Evolutionary conservation across 2,888 invertebrate genomes (phyloP).

Genomic region (Athetis lepigone): DNA sequence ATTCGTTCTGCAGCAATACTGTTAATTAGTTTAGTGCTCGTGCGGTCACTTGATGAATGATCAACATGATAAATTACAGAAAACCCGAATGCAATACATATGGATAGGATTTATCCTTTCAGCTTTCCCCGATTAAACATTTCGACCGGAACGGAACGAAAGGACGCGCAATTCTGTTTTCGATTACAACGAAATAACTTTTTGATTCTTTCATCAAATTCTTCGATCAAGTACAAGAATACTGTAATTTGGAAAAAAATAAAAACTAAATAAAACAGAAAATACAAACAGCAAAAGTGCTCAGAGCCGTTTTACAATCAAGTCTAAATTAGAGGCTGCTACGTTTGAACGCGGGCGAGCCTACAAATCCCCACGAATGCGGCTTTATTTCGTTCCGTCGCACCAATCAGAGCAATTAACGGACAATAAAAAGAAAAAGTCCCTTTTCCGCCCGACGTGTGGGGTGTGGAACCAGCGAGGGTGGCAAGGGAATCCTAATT

Average conservation of each 20-base stretch:
- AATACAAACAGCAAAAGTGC: constrained; percentile 55
- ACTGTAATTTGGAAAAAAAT: constrained; percentile 54
- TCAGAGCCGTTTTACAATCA: constrained; percentile 72
- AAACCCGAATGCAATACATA: constrained; percentile 53
- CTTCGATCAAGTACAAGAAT: constrained; percentile 47
- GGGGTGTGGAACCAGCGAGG: constrained; percentile 62
- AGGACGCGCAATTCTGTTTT: constrained; percentile 41
- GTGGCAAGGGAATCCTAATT: constrained; percentile 72
- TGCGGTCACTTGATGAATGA: constrained; percentile 71
- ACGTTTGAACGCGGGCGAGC: constrained; percentile 73
- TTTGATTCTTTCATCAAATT: constrained; percentile 38
- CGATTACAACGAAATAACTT: constrained; percentile 51
- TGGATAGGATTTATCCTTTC: constrained; percentile 46
- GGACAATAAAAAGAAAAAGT: constrained; percentile 80
- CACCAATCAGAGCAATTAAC: constrained; percentile 87
- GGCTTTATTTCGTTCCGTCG: constrained; percentile 81
- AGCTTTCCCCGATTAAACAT: constrained; percentile 38
- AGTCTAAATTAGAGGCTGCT: constrained; percentile 77
- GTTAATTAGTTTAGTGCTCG: constrained; percentile 70
- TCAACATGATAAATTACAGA: constrained; percentile 66
- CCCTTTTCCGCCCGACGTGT: constrained; percentile 66
- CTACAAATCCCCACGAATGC: constrained; percentile 78
- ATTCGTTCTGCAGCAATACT: constrained; percentile 60
- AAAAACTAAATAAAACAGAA: constrained; percentile 53
- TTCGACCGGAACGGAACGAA: constrained; percentile 15